Evolutionary conservation across 1,140 invertebrate genomes (phyloP).

Genomic region (Lepidurus arcticus): DNA sequence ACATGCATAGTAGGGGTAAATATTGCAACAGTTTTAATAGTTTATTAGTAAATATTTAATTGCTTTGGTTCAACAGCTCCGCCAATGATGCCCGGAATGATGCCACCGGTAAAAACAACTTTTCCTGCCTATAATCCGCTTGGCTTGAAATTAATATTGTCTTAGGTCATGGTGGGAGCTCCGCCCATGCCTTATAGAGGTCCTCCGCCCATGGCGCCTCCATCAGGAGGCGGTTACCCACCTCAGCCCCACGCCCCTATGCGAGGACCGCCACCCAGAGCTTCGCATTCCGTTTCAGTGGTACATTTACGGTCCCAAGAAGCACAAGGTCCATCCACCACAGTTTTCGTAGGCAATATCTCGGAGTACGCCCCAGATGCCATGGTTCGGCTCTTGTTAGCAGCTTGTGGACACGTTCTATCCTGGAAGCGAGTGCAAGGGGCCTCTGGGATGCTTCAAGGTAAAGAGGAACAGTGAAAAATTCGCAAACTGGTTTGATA

Average conservation of each 20-base stretch:
- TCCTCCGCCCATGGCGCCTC: slow-evolving; percentile 16
- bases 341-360: slow-evolving; percentile 98
- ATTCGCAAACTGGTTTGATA: not conserved
- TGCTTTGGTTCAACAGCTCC: slow-evolving; percentile 22
- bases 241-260: not conserved
- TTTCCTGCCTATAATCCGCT: not conserved
- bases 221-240: slow-evolving; percentile 1
- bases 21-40: not conserved
- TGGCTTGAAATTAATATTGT: not conserved
- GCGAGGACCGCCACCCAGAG: slow-evolving; percentile 10
- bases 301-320: slow-evolving; percentile 31
- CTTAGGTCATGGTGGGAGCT: slow-evolving; percentile 27
- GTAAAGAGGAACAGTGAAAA: not conserved
- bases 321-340: slow-evolving; percentile 73
- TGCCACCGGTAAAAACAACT: slow-evolving; percentile 23
- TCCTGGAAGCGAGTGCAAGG: slow-evolving; percentile 96
- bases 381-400: slow-evolving; percentile 87
- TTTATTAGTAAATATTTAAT: not conserved
- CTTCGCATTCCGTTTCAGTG: slow-evolving; percentile 24
- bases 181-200: slow-evolving; percentile 30
- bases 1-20: slow-evolving; percentile 13
- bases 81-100: slow-evolving; percentile 29
- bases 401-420: slow-evolving; percentile 82
- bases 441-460: slow-evolving; percentile 46
- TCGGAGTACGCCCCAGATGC: slow-evolving; percentile 89